Base-by-base conservation (phyloP, 1,140 invertebrate species). In the Brachionus sp. region DNA sequence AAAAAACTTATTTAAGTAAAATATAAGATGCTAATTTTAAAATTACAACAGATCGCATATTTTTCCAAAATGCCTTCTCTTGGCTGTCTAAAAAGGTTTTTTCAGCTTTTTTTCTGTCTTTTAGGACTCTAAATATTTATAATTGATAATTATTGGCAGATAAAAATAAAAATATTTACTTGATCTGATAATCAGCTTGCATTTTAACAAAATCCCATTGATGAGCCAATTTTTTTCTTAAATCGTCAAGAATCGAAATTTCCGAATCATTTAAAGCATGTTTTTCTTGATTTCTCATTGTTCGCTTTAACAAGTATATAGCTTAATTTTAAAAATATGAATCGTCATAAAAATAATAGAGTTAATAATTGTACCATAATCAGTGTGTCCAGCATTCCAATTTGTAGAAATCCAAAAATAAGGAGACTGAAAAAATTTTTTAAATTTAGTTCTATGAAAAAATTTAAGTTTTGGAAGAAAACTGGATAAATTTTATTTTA, bases 171-270 rank as follows among this genome's bases (percentile, higher is more conserved):
- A 33, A 5, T 6, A 66, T 16, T 50, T 53, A 83, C 80, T 42
- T 70, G 10, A 83, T 42, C 53, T 83, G 82, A 10, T 66, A 66
- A 23, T 83, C 82, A 29, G 82, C 66, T 77, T 73, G 64, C 46
- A 73, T 50, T 35, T 42, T 57, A 23, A 83, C 50, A 62, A 83
- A 75, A 73, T 83, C 68, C 82, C 82, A 83, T 53, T 83, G 82
- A 83, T 83, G 66, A 12, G 42, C 33, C 7, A 83, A 53, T 53
- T 50, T 53, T 64, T 83, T 83, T 57, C 37, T 83, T 16, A 82
- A 23, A 29, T 82, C 80, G 16, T 82, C 57, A 16, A 82, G 42
- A 77, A 19, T 33, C 12, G 62, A 23, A 37, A 83, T 12, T 64
- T 83, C 82, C 7, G 12, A 5, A 13, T 83, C 82, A 57, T 62